Percentiles rank a stretch among this genome's conserved stretches.
Conservation (phyloP, 1,140 invertebrate species). For the Pseudomyrmex concolor region DNA sequence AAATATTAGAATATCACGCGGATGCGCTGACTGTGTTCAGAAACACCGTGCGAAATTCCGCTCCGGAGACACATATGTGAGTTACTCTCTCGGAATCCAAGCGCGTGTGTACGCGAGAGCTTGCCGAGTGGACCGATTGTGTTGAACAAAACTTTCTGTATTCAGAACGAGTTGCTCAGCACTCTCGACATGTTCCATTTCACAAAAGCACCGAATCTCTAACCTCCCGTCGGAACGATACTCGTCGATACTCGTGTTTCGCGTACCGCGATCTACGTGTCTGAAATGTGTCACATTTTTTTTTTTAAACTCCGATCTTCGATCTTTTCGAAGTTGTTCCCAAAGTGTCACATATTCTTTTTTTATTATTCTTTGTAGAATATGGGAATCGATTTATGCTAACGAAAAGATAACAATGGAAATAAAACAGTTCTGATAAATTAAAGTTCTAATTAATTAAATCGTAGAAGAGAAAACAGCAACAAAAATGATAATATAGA, state of each 20-base stretch:
- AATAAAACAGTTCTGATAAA: neutral
- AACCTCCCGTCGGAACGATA: neutral
- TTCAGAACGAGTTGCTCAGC: conserved; percentile 32
- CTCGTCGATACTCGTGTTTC: neutral
- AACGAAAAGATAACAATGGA: too few relatives aligned
- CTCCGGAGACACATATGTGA: neutral
- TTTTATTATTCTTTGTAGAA: too few relatives aligned
- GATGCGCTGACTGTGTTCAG: neutral
- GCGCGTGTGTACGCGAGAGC: neutral
- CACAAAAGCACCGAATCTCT: neutral
- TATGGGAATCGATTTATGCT: too few relatives aligned
- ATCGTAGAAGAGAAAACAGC: neutral
- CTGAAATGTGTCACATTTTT: too few relatives aligned
- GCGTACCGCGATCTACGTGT: neutral
- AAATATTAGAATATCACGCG: neutral
- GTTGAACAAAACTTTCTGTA: conserved; percentile 46
- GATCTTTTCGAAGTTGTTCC: too few relatives aligned
- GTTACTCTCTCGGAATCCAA: neutral
- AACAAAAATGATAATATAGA: neutral
- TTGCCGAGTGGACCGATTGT: conserved; percentile 14
- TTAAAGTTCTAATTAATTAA: neutral
- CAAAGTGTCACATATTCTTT: too few relatives aligned
- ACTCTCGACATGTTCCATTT: conserved; percentile 32
- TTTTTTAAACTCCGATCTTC: too few relatives aligned
- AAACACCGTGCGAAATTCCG: neutral